Percentiles rank a stretch among this genome's conserved stretches.
These are phyloP conservation scores for Amazona guildingii DNA, from an alignment of 2,113 vertebrate species.

Conservation along the genomic window DNA sequence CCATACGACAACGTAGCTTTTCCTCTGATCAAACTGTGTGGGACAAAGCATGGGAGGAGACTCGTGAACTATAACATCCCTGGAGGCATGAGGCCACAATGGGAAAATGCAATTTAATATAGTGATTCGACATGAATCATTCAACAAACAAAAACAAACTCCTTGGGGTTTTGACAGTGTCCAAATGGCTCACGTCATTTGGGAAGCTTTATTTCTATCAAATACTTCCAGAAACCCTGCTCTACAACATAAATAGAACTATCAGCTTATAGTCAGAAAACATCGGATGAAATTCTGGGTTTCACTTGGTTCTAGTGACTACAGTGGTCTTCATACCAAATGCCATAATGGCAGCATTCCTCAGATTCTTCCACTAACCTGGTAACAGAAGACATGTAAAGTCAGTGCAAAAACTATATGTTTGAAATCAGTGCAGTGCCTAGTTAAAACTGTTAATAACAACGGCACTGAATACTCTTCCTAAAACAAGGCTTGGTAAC, in stretches of 20 bases:
- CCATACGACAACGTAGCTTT: not conserved
- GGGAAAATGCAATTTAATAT: constrained; percentile 4
- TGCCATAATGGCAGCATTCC: not conserved
- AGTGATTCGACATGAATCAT: not conserved
- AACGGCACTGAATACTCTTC: not conserved
- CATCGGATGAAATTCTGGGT: not conserved
- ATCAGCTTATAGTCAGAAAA: not conserved
- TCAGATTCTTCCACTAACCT: not conserved
- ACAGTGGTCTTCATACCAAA: not conserved
- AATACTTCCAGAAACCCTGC: not conserved
- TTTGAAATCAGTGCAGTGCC: not conserved
- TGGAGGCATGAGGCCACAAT: not conserved
- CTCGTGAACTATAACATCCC: not conserved
- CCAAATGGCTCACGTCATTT: not conserved
- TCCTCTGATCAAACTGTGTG: not conserved
- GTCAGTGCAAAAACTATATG: not conserved
- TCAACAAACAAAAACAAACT: not conserved
- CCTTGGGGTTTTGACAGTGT: not conserved
- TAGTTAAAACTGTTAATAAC: not conserved
- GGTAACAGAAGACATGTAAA: not conserved
- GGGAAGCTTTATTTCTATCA: not conserved
- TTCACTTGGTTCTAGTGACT: not conserved
- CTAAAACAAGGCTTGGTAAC: not conserved
- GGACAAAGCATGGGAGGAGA: not conserved
- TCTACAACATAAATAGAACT: not conserved